A percentile compares a stretch with the other conserved stretches of the same genome.
These are phyloP conservation scores for Diachasmimorpha longicaudata DNA, from an alignment of 1,140 invertebrate genomes.

Conservation along the genomic window DNA sequence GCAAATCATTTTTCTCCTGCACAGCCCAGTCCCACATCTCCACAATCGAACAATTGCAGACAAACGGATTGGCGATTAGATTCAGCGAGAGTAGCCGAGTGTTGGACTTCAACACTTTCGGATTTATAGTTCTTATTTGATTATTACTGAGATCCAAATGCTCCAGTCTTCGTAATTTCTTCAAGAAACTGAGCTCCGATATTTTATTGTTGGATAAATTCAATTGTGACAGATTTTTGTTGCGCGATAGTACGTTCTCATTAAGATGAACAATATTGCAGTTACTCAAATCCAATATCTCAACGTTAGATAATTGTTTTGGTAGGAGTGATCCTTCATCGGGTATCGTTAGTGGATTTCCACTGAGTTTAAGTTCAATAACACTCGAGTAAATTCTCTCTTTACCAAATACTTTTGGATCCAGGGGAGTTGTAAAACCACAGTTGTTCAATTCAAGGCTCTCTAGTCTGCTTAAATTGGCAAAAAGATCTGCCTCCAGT, in stretches of 20 bases:
- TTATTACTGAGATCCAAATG: slow-evolving; percentile 71
- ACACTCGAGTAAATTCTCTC: slow-evolving; percentile 70
- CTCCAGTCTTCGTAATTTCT: slow-evolving; percentile 66
- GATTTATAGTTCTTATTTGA: slow-evolving; percentile 67
- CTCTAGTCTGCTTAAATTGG: slow-evolving; percentile 71
- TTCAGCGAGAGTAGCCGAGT: slow-evolving; percentile 66
- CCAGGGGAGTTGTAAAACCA: slow-evolving; percentile 68
- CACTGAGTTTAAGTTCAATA: slow-evolving; percentile 71
- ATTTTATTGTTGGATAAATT: slow-evolving; percentile 70
- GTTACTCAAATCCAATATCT: slow-evolving; percentile 70
- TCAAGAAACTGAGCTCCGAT: slow-evolving; percentile 65
- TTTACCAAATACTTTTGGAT: slow-evolving; percentile 70
- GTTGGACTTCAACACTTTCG: slow-evolving; percentile 64
- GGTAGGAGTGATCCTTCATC: slow-evolving; percentile 67
- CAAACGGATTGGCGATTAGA: slow-evolving; percentile 73
- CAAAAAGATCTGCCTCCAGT: slow-evolving; percentile 73
- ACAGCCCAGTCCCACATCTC: slow-evolving; percentile 78
- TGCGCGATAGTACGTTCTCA: slow-evolving; percentile 67
- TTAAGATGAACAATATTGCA: slow-evolving; percentile 70
- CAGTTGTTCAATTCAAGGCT: slow-evolving; percentile 74
- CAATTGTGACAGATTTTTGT: slow-evolving; percentile 69
- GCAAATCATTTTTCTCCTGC: slow-evolving; percentile 69
- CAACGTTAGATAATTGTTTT: slow-evolving; percentile 68
- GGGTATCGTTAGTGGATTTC: slow-evolving; percentile 71
- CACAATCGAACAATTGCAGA: slow-evolving; percentile 72